Evolutionary conservation across 2,888 invertebrate species (phyloP), one percentile per base, ranked within the genome.

Genomic region (Zhuqinia jingwanae): DNA sequence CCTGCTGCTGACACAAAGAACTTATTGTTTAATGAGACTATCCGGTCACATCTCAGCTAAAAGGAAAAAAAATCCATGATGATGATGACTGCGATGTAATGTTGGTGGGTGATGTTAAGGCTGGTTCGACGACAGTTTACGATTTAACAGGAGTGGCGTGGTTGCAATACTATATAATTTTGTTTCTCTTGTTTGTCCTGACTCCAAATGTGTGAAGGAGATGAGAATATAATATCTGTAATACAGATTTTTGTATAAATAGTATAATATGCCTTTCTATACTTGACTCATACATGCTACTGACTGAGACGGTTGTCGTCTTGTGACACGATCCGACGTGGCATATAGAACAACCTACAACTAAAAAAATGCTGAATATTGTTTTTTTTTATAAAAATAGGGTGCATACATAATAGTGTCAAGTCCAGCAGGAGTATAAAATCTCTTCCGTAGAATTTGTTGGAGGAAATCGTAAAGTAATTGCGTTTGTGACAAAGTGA

Each of bases 1-100:
- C 25, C 47, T 70, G 47, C 42, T 68, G 25, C 15, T 70, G 77
- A 60, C 47, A 63, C 78, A 79, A 79, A 65, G 79, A 79, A 30
- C 2, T 25, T 53, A 27, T 79, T 79, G 79, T 79, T 79, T 53
- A 65, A 53, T 30, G 22, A 47, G 36, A 70, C 50, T 70, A 50
- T 70, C 45, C 22, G 68, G 68, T 68, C 68, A 45, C 45, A 47
- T 70, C 70, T 70, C 47, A 47, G 45, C 70, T 70, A 22, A 50
- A 22, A 42, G 22, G 22, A 68, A 68, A 68, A 36, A 45, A 27
- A 70, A 45, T 68, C 20, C 65, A 17, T 15, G 30, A 22, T 63
- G 25, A 45, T 27, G 11, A 50, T 3, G 75, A 75, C 36, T 63
- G 13, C 50, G 50, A 50, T 50, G 50, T 13, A 25, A 20, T 15